Base-by-base conservation (phyloP, 92 coral and sea anemone genomes). In the Micromussa lordhowensis region DNA sequence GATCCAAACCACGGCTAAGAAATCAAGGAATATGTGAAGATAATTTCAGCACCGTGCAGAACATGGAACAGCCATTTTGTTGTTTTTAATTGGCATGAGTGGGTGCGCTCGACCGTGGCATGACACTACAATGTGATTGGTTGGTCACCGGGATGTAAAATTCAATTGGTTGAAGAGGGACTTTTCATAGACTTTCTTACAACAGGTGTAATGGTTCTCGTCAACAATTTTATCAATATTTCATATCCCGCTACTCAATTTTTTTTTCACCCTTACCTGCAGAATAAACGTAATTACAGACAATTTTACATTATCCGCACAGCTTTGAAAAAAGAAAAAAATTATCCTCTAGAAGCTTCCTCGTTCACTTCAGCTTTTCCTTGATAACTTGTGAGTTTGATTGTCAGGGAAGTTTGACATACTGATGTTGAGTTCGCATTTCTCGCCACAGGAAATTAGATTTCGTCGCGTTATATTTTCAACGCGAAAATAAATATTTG, bases 71-170 rank as follows among this genome's bases (percentile, higher is more conserved):
- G 96, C 96, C 96, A 93, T 89, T 69, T 86, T 44, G 0, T 90
- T 87, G 86, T 82, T 74, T 28, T 35, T 80, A 79, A 61, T 58
- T 69, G 77, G 75, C 81, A 49, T 14, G 79, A 49, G 34, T 31
- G 75, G 80, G 86, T 72, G 93, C 86, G 70, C 71, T 91, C 68
- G 68, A 84, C 94, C 91, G 92, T 91, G 85, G 81, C 90, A 54
- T 24, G 68, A 79, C 36, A 38, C 76, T 76, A 24, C 34, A 48
- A 70, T 53, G 74, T 85, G 94, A 91, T 93, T 93, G 96, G 96
- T 34, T 85, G 38, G 30, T 75, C 44, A 48, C 32, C 6, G 34
- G 4, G 51, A 32, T 40, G 73, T 28, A 34, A n/a, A 77, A 72
- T 76, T 34, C 88, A 91, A 93, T 93, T 93, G 96, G 96, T 57